A percentile compares a stretch with the other conserved stretches of the same genome.
Evolutionary conservation across 2,113 vertebrate genomes (phyloP).

Genomic region (Grammomys surdaster): DNA sequence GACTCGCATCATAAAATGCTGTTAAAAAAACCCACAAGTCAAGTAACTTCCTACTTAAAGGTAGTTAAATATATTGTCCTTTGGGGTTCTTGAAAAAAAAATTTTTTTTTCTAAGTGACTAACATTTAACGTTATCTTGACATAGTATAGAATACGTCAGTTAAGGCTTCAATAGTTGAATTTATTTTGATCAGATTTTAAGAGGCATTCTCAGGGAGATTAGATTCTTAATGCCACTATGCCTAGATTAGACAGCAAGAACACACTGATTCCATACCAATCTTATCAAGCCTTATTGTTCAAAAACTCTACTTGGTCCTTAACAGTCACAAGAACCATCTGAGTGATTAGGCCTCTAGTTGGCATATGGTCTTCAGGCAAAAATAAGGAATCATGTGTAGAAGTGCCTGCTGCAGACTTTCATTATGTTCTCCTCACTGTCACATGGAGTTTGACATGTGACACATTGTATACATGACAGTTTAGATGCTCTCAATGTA

Average conservation of each 20-base stretch:
- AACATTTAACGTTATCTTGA: conserved; percentile 49
- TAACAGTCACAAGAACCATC: conserved; percentile 41
- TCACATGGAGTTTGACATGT: conserved; percentile 33
- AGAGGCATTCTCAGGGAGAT: conserved; percentile 66
- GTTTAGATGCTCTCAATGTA: conserved; percentile 65
- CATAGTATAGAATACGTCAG: conserved; percentile 53
- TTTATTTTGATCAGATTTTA: conserved; percentile 49
- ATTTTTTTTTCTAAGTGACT: conserved; percentile 11
- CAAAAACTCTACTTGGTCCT: conserved; percentile 48
- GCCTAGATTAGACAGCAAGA: conserved; percentile 64
- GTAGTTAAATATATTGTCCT: conserved; percentile 50
- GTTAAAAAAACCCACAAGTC: conserved; percentile 55
- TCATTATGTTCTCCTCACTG: conserved; percentile 9
- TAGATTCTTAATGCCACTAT: conserved; percentile 58
- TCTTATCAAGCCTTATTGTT: conserved; percentile 53
- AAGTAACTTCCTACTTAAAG: conserved; percentile 59
- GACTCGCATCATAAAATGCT: conserved; percentile 58
- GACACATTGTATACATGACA: neutral
- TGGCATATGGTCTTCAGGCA: conserved; percentile 31
- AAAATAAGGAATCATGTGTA: conserved; percentile 50
- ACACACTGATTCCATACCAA: conserved; percentile 61
- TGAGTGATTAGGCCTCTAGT: conserved; percentile 40
- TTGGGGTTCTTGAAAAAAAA: conserved; percentile 51
- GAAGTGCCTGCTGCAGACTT: conserved; percentile 51
- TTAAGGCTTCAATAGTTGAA: conserved; percentile 23